A percentile compares a stretch with the other conserved stretches of the same genome.
phyloP scores from a whole-genome alignment of 2,113 vertebrate species.

The Alligator mississippiensis region DNA sequence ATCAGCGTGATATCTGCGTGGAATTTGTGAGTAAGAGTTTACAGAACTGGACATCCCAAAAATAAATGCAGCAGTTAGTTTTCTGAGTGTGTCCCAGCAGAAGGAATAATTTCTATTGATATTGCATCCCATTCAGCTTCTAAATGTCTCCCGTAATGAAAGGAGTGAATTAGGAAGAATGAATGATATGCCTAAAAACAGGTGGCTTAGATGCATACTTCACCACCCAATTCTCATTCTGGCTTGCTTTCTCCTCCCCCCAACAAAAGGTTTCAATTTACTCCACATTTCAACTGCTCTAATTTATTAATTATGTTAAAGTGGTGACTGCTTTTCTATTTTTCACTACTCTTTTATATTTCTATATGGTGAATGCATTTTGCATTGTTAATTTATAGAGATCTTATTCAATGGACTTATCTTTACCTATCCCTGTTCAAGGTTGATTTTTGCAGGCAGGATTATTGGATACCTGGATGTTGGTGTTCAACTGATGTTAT shows the following conservation, averaged over 20 bases:
- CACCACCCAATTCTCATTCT: background rate
- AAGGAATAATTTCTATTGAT: background rate
- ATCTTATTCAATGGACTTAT: background rate
- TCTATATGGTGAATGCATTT: background rate
- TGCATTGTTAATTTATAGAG: background rate
- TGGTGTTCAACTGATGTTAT: background rate
- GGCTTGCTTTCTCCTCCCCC: background rate
- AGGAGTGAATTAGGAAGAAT: background rate
- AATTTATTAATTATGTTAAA: background rate
- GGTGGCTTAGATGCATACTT: slow-evolving; percentile 23
- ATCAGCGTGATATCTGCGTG: background rate
- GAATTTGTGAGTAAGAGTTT: background rate
- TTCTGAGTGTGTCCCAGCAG: background rate
- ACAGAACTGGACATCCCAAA: background rate
- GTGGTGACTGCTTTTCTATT: background rate
- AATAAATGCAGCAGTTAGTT: background rate
- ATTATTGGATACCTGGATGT: background rate
- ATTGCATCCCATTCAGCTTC: background rate
- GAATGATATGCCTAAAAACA: background rate
- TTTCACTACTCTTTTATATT: background rate
- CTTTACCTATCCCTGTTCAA: fast-evolving
- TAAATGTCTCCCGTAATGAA: background rate
- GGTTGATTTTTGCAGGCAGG: background rate
- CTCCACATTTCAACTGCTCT: slow-evolving; percentile 25
- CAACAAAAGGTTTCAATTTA: background rate